Percentiles rank a stretch among this genome's conserved stretches.
Evolutionary conservation across 2,797 vertebrate genomes (phyloP).

Genomic region (Lindbergichthys nudifrons): DNA sequence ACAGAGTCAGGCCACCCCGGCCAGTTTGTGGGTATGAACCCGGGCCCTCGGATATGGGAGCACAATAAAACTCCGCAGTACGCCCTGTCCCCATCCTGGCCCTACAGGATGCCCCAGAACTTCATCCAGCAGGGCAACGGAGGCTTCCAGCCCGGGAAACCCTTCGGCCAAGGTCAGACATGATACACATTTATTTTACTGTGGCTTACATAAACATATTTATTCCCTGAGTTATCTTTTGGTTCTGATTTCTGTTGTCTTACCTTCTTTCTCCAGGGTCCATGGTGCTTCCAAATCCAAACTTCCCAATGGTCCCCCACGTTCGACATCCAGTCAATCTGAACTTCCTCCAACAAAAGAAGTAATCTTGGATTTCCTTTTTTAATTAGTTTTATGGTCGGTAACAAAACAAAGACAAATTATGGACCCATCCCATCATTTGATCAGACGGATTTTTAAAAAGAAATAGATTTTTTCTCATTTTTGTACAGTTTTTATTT

Average conservation of each 20-base stretch:
- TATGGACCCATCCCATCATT: slow-evolving; percentile 83
- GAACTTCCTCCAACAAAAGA: slow-evolving; percentile 98
- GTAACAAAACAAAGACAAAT: slow-evolving; percentile 66
- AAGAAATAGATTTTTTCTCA: slow-evolving; percentile 88
- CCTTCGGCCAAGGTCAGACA: slow-evolving; percentile 91
- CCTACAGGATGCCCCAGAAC: slow-evolving; percentile 94
- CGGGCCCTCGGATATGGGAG: slow-evolving; percentile 90
- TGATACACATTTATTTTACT: not conserved
- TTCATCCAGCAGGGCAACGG: slow-evolving; percentile 94
- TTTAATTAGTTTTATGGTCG: slow-evolving; percentile 61
- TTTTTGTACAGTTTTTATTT: slow-evolving; percentile 98
- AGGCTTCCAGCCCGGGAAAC: slow-evolving; percentile 91
- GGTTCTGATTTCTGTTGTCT: not conserved
- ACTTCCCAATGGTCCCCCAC: slow-evolving; percentile 92
- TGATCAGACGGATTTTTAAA: slow-evolving; percentile 92
- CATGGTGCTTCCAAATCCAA: slow-evolving; percentile 91
- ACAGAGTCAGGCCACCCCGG: slow-evolving; percentile 91
- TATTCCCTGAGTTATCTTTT: not conserved
- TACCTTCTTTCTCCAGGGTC: slow-evolving; percentile 84
- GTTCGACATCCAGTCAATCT: slow-evolving; percentile 91
- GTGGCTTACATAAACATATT: accelerated
- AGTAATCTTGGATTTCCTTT: slow-evolving; percentile 84
- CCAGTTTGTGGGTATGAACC: slow-evolving; percentile 89
- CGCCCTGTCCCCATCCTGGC: slow-evolving; percentile 92
- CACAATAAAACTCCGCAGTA: slow-evolving; percentile 89